phyloP scores from a whole-genome alignment of 2,888 invertebrate genomes.

The Callimorpha dominula region DNA sequence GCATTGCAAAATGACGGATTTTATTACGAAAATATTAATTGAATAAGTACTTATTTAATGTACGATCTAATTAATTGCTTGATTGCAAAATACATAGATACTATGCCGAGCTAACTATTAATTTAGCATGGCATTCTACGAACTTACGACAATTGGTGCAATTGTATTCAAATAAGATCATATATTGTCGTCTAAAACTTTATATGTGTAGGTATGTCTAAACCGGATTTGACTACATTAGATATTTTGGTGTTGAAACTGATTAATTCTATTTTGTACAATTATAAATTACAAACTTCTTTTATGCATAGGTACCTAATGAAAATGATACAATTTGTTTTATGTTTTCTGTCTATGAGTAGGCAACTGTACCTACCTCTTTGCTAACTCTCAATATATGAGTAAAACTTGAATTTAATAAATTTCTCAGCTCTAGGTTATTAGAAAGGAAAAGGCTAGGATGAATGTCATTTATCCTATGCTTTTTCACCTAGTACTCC shows the following conservation, averaged over 20 bases:
- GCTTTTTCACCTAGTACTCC: too few species aligned
- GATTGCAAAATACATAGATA: conserved; percentile 41
- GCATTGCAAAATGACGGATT: conserved; percentile 32
- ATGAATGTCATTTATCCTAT: too few species aligned
- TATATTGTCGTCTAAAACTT: neutral
- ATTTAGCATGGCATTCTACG: neutral
- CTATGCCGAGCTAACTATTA: conserved; percentile 34
- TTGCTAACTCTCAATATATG: neutral
- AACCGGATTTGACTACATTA: too few species aligned
- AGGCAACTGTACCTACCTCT: too few species aligned
- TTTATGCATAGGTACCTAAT: too few species aligned
- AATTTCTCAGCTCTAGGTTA: neutral
- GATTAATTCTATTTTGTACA: too few species aligned
- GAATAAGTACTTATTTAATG: conserved; percentile 44
- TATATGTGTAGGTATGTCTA: too few species aligned
- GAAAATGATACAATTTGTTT: too few species aligned
- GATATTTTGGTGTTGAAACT: too few species aligned
- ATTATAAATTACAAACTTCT: too few species aligned
- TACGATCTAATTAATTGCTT: conserved; percentile 56
- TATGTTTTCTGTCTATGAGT: too few species aligned
- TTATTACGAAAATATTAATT: conserved; percentile 49
- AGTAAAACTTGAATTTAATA: neutral
- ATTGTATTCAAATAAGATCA: neutral
- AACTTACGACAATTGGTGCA: neutral
- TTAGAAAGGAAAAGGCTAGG: too few species aligned